Evolutionary conservation across 92 coral and sea anemone genomes (phyloP), one percentile per base, ranked within the genome.

Genomic region (Paramuricea clavata): DNA sequence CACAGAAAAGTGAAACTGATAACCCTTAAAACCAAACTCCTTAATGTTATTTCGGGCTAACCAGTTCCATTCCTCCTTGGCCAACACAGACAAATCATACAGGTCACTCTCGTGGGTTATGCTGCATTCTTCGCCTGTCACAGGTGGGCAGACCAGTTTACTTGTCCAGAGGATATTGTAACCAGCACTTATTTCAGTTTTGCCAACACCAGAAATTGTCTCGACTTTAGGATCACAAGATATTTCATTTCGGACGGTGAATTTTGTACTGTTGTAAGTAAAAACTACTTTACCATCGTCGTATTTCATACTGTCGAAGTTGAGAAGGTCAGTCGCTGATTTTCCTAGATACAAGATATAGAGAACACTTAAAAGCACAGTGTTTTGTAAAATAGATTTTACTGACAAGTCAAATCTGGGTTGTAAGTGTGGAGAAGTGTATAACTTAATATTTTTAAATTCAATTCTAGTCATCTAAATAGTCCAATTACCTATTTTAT

Each of bases 91-190:
- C 23, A 87, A 90, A 74, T 95, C 98, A 47, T 91, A 95, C 83
- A 94, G 95, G 1, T 79, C 61, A 16, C 62, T 87, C 7, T 87
- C n/a, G 41, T 39, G 30, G 16, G 95, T 83, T 13, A 94, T 70
- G 50, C 95, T 95, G 44, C 98, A 95, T 86, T 94, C 96, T n/a
- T 90, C 95, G 33, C 87, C 92, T 9, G 74, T n/a, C 78, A 92
- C 43, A 6, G 98, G 95, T 9, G 94, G 93, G 71, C 98, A 94
- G 2, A 93, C 98, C 49, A 85, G 89, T 2, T 81, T 43, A 12
- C 95, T 95, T 17, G 78, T 71, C 96, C 98, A 95, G 50, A 69
- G 86, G 0, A 92, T 91, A 30, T 60, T 6, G 57, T 91, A 76
- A 5, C 41, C 59, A 59, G 81, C 74, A 13, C 33, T 68, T 0